Percentiles rank a stretch among this genome's conserved stretches.
Evolutionary conservation across 2,113 vertebrate species (phyloP).

Genomic region (Struthio camelus): DNA sequence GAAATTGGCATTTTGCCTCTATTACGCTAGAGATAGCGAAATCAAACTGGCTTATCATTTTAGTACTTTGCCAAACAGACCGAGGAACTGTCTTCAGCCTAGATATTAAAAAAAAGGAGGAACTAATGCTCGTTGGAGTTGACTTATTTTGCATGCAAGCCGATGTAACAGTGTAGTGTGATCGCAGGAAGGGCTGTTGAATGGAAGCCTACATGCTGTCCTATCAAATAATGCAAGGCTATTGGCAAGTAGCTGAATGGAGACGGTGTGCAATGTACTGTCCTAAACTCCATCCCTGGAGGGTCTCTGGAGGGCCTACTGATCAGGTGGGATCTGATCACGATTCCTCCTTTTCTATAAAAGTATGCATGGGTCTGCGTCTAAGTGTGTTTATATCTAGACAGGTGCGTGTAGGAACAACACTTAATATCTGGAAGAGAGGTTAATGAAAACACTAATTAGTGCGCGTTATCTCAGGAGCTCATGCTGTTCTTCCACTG

Average conservation of each 20-base stretch:
- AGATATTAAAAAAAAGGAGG: not conserved
- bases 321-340: not conserved
- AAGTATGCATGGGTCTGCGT: not conserved
- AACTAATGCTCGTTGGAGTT: not conserved
- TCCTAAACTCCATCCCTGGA: not conserved
- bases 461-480: not conserved
- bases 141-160: not conserved
- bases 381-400: not conserved
- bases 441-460: not conserved
- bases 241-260: not conserved
- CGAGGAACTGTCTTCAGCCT: not conserved
- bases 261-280: not conserved
- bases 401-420: not conserved
- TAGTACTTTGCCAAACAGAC: not conserved
- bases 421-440: not conserved
- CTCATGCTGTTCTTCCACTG: not conserved
- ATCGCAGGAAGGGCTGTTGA: not conserved
- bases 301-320: not conserved
- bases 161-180: not conserved
- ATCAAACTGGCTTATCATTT: not conserved
- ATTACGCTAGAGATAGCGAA: conserved; percentile 28
- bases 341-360: not conserved
- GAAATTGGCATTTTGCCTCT: conserved; percentile 50
- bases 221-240: not conserved
- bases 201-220: not conserved